Evolutionary conservation across 2,797 vertebrate genomes (phyloP), one percentile per base, ranked within the genome.

Genomic region (Macropodus opercularis): DNA sequence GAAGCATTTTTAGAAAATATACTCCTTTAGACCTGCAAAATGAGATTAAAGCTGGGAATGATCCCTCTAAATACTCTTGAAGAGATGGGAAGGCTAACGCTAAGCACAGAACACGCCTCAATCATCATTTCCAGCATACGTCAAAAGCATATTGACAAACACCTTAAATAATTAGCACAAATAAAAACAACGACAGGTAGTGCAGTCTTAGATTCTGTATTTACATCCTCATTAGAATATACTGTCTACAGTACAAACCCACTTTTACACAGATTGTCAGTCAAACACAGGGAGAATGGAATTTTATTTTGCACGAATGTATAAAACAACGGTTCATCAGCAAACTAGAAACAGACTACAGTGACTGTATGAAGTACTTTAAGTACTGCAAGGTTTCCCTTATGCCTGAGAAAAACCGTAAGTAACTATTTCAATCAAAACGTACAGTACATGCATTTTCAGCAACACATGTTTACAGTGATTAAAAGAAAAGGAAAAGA

Each of bases 1-100:
- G 87, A 90, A 83, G 72, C 80, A 85, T 85, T 85, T 90, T 91
- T 90, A 90, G 81, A 92, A 92, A 92, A 91, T 89, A 91, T 85
- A 90, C 80, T 85, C 14, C 77, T 90, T 57, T 83, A 77, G 52
- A 75, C 73, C 78, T 74, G 81, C 63, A 87, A 89, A 90, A 84
- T 83, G 73, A 69, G 65, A 85, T 85, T 79, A 51, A 85, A 87
- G 84, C 63, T 69, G 31, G 44, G 29, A 66, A 32, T 60, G 62
- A 82, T 79, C 64, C 68, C 82, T 27, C 79, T 77, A 72, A 78
- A 84, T 80, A 84, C 70, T 82, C 79, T 78, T 69, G 72, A 64
- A 70, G 51, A 69, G 63, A 83, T 63, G 77, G 59, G 48, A 71
- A 52, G 48, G 71, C 75, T 72, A 72, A 69, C 48, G 71, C 75